These are phyloP conservation scores for Cathartes aura DNA, from an alignment of 2,113 vertebrate species.

Conservation along the genomic window DNA sequence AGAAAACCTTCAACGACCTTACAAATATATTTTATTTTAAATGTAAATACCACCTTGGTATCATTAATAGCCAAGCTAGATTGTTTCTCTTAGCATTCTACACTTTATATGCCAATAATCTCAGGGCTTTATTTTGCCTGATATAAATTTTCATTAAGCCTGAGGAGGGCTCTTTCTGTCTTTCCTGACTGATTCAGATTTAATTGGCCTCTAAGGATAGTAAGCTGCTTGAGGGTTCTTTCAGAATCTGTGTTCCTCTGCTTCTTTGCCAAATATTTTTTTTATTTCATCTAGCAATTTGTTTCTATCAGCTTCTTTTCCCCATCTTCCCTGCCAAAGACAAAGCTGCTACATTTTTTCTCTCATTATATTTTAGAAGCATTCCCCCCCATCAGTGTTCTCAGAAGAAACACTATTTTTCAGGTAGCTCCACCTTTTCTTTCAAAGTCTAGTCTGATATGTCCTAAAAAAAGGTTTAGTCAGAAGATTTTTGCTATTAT, in stretches of 20 bases:
- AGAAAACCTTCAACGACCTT: conserved; percentile 51
- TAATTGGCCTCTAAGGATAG: conserved; percentile 66
- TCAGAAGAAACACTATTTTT: neutral
- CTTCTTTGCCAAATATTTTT: conserved; percentile 54
- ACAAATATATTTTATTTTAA: conserved; percentile 59
- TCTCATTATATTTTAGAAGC: neutral
- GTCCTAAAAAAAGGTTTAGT: neutral
- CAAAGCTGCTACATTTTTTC: neutral
- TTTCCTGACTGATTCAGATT: conserved; percentile 51
- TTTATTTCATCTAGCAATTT: conserved; percentile 41
- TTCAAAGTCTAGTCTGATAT: neutral
- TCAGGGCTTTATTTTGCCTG: conserved; percentile 20
- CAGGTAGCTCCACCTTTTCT: neutral
- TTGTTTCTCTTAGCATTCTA: conserved; percentile 14
- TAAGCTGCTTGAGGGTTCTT: conserved; percentile 51
- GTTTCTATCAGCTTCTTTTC: conserved; percentile 8
- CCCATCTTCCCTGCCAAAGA: neutral
- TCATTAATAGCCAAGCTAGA: conserved; percentile 28
- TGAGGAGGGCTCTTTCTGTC: conserved; percentile 37
- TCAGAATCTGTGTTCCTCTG: conserved; percentile 44
- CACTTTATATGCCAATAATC: conserved; percentile 1
- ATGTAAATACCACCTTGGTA: conserved; percentile 35
- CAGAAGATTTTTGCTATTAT: neutral
- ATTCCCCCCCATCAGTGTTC: neutral
- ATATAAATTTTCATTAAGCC: conserved; percentile 57